A percentile compares a stretch with the other conserved stretches of the same genome.
These are phyloP conservation scores for Alouatta palliata DNA, from an alignment of 2,113 vertebrate species.

Conservation along the genomic window DNA sequence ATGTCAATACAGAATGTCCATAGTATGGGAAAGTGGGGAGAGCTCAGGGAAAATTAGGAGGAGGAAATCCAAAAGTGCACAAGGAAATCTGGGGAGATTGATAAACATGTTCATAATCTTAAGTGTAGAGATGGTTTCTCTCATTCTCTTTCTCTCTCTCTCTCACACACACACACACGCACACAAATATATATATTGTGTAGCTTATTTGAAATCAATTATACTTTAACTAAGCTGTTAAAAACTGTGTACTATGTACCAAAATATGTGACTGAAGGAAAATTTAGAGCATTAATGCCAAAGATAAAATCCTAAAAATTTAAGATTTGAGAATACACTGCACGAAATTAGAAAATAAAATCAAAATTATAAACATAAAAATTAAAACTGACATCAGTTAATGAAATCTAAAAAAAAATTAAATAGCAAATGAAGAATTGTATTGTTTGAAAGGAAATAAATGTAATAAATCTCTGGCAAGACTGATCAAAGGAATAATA, in stretches of 20 bases:
- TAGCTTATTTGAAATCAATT: background rate
- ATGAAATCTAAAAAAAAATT: background rate
- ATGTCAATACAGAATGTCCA: too few relatives aligned
- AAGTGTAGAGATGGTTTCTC: background rate
- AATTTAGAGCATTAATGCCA: background rate
- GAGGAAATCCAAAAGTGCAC: background rate
- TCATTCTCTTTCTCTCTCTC: background rate
- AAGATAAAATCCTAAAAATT: background rate
- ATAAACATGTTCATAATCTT: background rate
- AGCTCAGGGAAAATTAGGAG: background rate
- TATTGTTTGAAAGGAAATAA: background rate
- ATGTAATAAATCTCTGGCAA: background rate
- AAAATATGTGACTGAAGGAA: background rate
- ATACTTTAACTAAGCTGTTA: background rate
- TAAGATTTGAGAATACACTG: conserved; percentile 8
- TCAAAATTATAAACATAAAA: background rate
- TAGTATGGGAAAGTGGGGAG: background rate
- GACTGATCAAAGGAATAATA: background rate
- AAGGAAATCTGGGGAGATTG: background rate
- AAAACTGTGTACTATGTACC: background rate
- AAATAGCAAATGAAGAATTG: background rate
- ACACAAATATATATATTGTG: background rate
- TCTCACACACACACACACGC: too few relatives aligned
- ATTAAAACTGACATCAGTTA: background rate
- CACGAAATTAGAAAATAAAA: background rate